Evolutionary conservation across 2,797 vertebrate genomes (phyloP).

Genomic region (Naso thynnoides): DNA sequence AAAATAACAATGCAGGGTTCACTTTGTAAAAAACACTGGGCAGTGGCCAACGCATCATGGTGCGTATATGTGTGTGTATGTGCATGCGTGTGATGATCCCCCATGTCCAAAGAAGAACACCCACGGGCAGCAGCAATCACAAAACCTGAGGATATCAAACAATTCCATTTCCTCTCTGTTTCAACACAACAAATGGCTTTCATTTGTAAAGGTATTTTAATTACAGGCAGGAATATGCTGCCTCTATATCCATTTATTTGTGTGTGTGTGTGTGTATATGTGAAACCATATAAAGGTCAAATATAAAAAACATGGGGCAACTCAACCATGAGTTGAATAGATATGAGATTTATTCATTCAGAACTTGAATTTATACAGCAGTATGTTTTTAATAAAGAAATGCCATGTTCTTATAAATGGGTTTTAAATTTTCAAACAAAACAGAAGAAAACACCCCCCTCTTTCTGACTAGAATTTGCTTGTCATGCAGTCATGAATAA

Average conservation of each 20-base stretch:
- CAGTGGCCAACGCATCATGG: conserved; percentile 43
- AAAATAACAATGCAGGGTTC: conserved; percentile 55
- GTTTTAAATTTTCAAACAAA: conserved; percentile 65
- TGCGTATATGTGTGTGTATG: conserved; percentile 19
- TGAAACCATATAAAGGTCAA: conserved; percentile 54
- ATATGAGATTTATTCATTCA: conserved; percentile 68
- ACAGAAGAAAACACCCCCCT: conserved; percentile 1
- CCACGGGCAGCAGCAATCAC: conserved; percentile 36
- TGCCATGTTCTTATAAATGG: conserved; percentile 56
- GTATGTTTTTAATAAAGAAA: conserved; percentile 54
- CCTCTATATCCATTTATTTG: conserved; percentile 8
- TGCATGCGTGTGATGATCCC: conserved; percentile 35
- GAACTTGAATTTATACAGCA: conserved; percentile 38
- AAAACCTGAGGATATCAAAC: conserved; percentile 56
- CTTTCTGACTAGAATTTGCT: background rate
- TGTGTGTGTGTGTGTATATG: conserved; percentile 1
- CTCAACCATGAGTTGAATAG: conserved; percentile 48
- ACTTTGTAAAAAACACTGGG: conserved; percentile 62
- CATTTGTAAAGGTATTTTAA: conserved; percentile 47
- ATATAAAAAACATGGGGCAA: conserved; percentile 32
- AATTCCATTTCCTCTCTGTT: conserved; percentile 32
- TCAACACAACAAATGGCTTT: conserved; percentile 38
- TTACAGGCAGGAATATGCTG: conserved; percentile 23
- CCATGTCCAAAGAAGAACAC: conserved; percentile 35
- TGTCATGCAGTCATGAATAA: conserved; percentile 38